Base-by-base conservation (phyloP, 2,888 invertebrate genomes). In the Archips crataeganus region DNA sequence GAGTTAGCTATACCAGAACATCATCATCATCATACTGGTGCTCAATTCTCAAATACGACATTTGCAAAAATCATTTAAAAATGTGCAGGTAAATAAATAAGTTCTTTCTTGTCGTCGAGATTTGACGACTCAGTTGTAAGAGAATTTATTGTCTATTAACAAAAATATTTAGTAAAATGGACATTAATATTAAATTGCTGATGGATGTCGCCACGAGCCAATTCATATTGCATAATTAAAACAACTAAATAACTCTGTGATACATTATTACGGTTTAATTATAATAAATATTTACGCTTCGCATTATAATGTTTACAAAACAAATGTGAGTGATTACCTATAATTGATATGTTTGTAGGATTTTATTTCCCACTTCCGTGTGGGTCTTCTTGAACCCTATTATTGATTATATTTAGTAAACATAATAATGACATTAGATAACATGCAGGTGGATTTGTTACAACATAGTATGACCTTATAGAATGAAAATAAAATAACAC, bases 261-360 rank as follows among this genome's bases (percentile, higher is more conserved):
- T 82, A 85, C 82, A 85, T 83, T 82, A 85, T 82, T 84, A 85
- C 83, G 85, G 80, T 84, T 85, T 87, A 87, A 87, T 86, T 87
- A 87, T 77, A 82, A 85, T 87, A 88, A 90, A 90, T 89, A 90
- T 91, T 91, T 91, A 90, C 82, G 83, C 87, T 88, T 83, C 82
- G 79, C 82, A 80, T 85, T 80, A 80, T 76, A 76, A 78, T 91
- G 89, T 91, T 92, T 91, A 90, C 88, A 90, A 87, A 92, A 92
- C 89, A 90, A 85, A 85, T 79, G 80, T 82, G 87, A 86, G 86
- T 87, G 84, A 88, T 87, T 81, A 61, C 61, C 54, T 69, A 68
- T 68, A 79, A 79, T 84, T 83, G 85, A 87, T 86, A 87, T 82
- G 80, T 76, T 75, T 80, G 76, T 71, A 83, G 79, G 78, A 80